Base-by-base conservation (phyloP, 2,113 vertebrate species). In the Hippocampus barbouri region DNA sequence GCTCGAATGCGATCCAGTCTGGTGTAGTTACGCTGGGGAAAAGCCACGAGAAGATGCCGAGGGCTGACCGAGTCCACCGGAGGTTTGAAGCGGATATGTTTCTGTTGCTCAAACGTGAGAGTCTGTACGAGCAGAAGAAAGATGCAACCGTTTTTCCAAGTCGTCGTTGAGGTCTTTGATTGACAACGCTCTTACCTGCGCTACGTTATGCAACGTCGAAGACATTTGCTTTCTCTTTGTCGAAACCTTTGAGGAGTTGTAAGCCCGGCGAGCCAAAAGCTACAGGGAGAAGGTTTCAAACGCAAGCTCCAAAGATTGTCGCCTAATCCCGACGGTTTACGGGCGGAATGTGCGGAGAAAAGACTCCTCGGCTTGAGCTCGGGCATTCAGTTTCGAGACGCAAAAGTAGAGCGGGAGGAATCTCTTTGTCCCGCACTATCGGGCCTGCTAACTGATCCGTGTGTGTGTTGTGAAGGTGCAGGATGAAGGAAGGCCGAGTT, bases 401-500 rank as follows among this genome's bases (percentile, higher is more conserved):
- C 23, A 16, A 66, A 45, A 66, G 4, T 16, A 8, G 63, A 65
- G 21, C 38, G n/a, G n/a, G 25, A 65, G 10, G 34, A 38, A 38
- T 38, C 41, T 65, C 21, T 64, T 64, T 41, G 74, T 84, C 66
- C 70, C 47, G 18, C 41, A 56, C 70, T 47, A 25, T 84, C 78
- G 87, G 86, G 81, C 73, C 73, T 63, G 59, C 85, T 78, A 87
- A 88, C 82, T 43, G 83, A 90, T 80, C 79, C 74, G 65, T 43
- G 68, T 69, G 38, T 4, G 73, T 78, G 78, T 54, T 81, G 83
- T 85, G 75, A 76, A 71, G 79, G 80, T 74, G 79, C 38, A 76
- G 88, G 88, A 87, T 88, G 87, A 88, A 79, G 78, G 79, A 68
- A 82, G 80, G 78, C 77, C 65, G 85, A 72, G 76, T 76, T 72